Conservation (phyloP, 2,113 vertebrate species). For the Hypocryptadius cinnamomeus region DNA sequence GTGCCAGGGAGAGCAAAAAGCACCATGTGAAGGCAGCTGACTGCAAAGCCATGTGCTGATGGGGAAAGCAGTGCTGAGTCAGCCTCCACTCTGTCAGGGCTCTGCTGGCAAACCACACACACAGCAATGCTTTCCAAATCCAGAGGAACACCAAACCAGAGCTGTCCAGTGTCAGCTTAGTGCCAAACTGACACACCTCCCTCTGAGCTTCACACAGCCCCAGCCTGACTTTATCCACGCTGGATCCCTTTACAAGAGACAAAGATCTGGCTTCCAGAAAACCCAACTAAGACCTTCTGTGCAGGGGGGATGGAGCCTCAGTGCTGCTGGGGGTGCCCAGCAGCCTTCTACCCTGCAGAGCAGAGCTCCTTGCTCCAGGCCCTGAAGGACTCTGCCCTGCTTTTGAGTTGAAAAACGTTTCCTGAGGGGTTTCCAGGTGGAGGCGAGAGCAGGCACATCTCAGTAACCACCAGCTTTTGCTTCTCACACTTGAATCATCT, state of each 20-base stretch:
- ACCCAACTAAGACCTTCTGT: too few species aligned
- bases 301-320: neutral
- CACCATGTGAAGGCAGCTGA: neutral
- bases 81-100: neutral
- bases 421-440: neutral
- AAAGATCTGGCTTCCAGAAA: neutral
- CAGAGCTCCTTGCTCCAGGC: neutral
- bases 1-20: accelerated
- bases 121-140: neutral
- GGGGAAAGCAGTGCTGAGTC: neutral
- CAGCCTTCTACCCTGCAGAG: neutral
- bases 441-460: neutral
- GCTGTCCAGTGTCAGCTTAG: neutral
- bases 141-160: neutral
- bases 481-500: neutral
- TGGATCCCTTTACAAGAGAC: neutral
- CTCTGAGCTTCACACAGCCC: neutral
- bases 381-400: neutral
- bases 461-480: neutral
- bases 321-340: accelerated
- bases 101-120: neutral
- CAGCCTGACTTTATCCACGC: accelerated
- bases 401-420: neutral
- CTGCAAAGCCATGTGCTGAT: neutral
- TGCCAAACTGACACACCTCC: neutral